Base-by-base conservation (phyloP, 1,140 invertebrate genomes). In the Cydia amplana region DNA sequence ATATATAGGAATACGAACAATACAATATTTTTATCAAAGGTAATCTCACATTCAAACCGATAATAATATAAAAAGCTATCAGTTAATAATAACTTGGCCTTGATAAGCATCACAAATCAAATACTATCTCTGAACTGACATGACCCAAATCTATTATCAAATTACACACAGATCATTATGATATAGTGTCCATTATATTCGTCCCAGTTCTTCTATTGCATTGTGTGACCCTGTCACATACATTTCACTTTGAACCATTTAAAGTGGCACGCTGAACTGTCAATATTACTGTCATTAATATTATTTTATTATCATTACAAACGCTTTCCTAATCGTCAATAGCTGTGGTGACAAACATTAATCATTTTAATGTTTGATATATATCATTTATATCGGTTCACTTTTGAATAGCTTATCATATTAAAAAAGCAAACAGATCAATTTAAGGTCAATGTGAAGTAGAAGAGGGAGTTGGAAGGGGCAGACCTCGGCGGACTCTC, bases 181-280 rank as follows among this genome's bases (percentile, higher is more conserved):
- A 51, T 51, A 51, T 18, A 51, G 6, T 51, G 49, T 6, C 43
- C 14, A 16, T 46, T 51, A 51, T 51, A 18, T 18, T n/a, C 49
- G 49, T 51, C n/a, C 49, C 12, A 51, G 49, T 14, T 51, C 46
- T 51, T 32, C 25, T 23, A 67, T 67, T 32, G 64, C 55, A 18
- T 40, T 40, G n/a, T 70, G 36, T 40, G 32, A 70, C 65, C 65
- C 65, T 70, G 65, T 43, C 65, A 70, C 65, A 70, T 70, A 18
- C 25, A 70, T 70, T 70, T 70, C 65, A 70, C 65, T 70, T 43
- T 36, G 4, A 18, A 10, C 28, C 1, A n/a, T 70, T 40, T 36
- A 36, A 14, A 70, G 3, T 70, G 10, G 32, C 32, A 70, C 65
- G 4, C 4, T 60, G 9, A n/a, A 67, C 28, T 36, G 64, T 18